Evolutionary conservation across 2,888 invertebrate genomes (phyloP).

Genomic region (Hedychridium roseum): DNA sequence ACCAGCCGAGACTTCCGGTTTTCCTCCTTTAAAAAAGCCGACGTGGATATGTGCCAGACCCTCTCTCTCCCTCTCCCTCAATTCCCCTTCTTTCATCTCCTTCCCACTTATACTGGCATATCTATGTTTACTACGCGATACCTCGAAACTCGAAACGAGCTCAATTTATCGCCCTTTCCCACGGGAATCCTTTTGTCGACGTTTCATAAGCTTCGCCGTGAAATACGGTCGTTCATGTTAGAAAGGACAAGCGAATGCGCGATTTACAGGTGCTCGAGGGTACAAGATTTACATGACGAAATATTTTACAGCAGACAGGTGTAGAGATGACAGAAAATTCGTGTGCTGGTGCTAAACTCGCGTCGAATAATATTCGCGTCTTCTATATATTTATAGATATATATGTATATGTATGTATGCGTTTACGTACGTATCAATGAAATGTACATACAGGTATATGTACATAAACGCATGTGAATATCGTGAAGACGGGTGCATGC

Average conservation of each 20-base stretch:
- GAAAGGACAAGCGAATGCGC: too few relatives aligned
- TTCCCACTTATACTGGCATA: neutral
- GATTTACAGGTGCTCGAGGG: too few relatives aligned
- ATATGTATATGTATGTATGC: slow-evolving; percentile 12
- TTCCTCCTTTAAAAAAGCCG: slow-evolving; percentile 59
- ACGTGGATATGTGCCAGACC: slow-evolving; percentile 44
- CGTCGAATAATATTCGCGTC: slow-evolving; percentile 7
- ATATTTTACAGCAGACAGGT: slow-evolving; percentile 16
- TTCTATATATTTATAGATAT: slow-evolving; percentile 12
- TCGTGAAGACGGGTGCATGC: slow-evolving; percentile 38
- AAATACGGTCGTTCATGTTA: too few relatives aligned
- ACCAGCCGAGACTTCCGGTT: slow-evolving; percentile 56
- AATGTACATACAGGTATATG: neutral
- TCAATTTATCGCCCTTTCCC: too few relatives aligned
- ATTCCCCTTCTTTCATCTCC: slow-evolving; percentile 3
- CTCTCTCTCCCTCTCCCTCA: slow-evolving; percentile 6
- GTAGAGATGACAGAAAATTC: slow-evolving; percentile 13
- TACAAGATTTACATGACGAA: slow-evolving; percentile 4
- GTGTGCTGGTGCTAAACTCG: slow-evolving; percentile 24
- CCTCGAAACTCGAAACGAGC: too few relatives aligned
- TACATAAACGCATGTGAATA: slow-evolving; percentile 1
- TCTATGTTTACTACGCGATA: too few relatives aligned
- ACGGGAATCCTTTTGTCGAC: too few relatives aligned
- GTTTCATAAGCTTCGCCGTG: too few relatives aligned
- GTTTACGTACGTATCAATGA: neutral